phyloP scores from a whole-genome alignment of 2,797 vertebrate species.

The Platalea minor region DNA sequence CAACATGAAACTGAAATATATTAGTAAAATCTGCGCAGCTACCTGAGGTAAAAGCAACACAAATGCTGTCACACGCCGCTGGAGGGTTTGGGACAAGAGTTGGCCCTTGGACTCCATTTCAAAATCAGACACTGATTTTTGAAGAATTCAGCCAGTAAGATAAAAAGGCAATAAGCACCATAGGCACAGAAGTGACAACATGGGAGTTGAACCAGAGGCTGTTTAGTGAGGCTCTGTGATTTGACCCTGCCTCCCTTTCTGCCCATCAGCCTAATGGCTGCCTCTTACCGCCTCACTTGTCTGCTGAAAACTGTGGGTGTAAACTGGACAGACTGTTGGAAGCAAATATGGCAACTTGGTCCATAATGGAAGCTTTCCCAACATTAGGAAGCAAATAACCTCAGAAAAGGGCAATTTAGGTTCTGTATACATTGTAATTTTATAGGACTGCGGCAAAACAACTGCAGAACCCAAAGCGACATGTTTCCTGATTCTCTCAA shows the following conservation, averaged over 20 bases:
- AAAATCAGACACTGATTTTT: background rate
- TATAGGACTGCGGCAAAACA: background rate
- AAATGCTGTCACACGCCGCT: background rate
- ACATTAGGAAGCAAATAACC: background rate
- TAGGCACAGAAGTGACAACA: background rate
- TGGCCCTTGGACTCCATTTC: background rate
- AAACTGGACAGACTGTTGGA: background rate
- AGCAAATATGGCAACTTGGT: background rate
- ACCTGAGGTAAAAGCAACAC: accelerated
- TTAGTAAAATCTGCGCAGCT: background rate
- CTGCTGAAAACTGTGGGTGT: background rate
- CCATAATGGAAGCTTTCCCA: background rate
- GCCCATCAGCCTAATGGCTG: background rate
- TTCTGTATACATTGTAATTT: background rate
- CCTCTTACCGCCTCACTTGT: background rate
- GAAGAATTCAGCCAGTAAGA: background rate
- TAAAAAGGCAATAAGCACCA: background rate
- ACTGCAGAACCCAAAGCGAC: background rate
- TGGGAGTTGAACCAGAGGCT: background rate
- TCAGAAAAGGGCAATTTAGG: background rate
- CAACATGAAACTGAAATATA: background rate
- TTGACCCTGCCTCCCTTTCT: background rate
- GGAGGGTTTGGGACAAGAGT: background rate
- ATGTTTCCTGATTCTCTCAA: background rate
- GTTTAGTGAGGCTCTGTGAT: background rate